Evolutionary conservation across 2,797 vertebrate genomes (phyloP), one percentile per base, ranked within the genome.

Genomic region (Sebastes steindachneri): DNA sequence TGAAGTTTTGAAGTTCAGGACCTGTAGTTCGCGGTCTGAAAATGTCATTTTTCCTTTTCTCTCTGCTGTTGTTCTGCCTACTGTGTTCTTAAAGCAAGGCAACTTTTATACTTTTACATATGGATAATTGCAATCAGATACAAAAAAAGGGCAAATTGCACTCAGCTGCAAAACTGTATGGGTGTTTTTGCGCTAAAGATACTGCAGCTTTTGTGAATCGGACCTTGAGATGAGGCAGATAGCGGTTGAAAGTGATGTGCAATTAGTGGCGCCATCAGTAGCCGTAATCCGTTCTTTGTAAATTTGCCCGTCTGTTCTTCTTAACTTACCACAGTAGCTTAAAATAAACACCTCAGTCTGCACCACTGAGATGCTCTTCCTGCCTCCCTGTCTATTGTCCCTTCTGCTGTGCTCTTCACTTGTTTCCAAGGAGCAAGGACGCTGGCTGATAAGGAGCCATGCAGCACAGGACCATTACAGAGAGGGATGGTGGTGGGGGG

Each of bases 391-490:
- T 70, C 59, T 63, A 1, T 79, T 76, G 54, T 66, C 11, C 31
- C 55, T 28, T 72, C 51, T 68, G 59, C 62, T 60, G 60, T 51
- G 64, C 45, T 68, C 15, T 37, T 35, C 37, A 35, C 23, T 86
- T 77, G 86, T 85, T 87, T 71, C 76, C 59, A 73, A 70, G 72
- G 35, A 68, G 72, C 72, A 48, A 62, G 60, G 48, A 37, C 9
- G 53, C 77, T 25, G 79, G 72, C 79, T 72, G 85, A 87, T 88
- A 82, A 84, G 77, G 45, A 81, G 73, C 45, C 37, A 9, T 25
- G 10, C 68, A 75, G 41, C 59, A 59, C 41, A 29, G 57, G 51
- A 33, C 41, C 77, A 59, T n/a, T 21, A n/a, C 23, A 11, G 33
- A 68, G 29, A 11, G 14, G 26, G 73, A 48, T 57, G 67, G 4